Evolutionary conservation across 2,797 vertebrate genomes (phyloP).

Genomic region (Notolabrus celidotus): DNA sequence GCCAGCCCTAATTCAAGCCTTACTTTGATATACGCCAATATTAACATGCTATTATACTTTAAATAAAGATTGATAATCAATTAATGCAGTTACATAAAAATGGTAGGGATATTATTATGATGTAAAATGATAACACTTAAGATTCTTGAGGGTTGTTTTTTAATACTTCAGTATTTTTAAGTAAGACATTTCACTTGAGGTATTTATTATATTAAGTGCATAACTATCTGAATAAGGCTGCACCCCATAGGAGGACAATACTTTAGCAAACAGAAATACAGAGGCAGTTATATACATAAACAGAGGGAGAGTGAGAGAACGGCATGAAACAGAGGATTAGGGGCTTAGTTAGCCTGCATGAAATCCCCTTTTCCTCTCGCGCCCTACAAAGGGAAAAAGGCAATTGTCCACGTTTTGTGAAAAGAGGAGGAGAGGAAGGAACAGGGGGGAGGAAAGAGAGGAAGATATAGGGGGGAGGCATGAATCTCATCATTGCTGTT

Average conservation of each 20-base stretch:
- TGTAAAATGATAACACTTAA: no score
- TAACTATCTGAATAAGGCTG: not conserved
- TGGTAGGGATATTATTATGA: no score
- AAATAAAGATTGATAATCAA: no score
- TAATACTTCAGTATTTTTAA: not conserved
- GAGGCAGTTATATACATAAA: conserved; percentile 9
- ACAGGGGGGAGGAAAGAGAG: conserved; percentile 8
- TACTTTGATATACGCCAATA: no score
- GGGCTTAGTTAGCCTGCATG: conserved; percentile 82
- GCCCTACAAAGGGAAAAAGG: conserved; percentile 76
- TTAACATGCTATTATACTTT: no score
- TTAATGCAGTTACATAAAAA: no score
- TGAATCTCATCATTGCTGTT: conserved; percentile 48
- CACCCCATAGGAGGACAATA: conserved; percentile 17
- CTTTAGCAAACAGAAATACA: conserved; percentile 39
- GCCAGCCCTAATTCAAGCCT: no score
- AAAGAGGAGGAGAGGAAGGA: conserved; percentile 53
- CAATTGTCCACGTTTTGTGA: conserved; percentile 77
- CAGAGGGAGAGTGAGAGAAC: conserved; percentile 43
- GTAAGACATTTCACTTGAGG: fast-evolving
- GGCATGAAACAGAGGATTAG: conserved; percentile 81
- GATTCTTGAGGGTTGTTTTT: not conserved
- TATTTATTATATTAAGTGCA: not conserved
- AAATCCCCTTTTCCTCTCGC: conserved; percentile 82
- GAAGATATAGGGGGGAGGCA: not conserved